Percentiles rank a stretch among this genome's conserved stretches.
These are phyloP conservation scores for Orycteropus afer DNA, from an alignment of 2,113 vertebrate species.

Conservation along the genomic window DNA sequence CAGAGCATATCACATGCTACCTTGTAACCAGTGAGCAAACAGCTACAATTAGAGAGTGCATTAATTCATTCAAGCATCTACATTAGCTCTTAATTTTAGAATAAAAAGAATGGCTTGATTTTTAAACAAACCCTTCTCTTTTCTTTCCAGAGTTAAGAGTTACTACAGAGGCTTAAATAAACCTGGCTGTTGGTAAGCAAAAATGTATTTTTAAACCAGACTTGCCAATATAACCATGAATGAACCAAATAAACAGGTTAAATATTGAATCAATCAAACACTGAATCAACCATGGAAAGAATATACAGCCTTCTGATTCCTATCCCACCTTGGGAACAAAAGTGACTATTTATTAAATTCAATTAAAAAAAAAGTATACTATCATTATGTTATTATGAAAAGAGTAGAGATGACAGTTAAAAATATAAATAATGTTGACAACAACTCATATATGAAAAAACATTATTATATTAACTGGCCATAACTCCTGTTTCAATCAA, in stretches of 20 bases:
- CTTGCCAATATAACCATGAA: not conserved
- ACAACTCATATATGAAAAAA: slow-evolving; percentile 53
- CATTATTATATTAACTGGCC: not conserved
- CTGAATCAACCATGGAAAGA: not conserved
- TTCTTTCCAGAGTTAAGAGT: not conserved
- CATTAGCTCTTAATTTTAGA: not conserved
- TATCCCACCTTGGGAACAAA: not conserved
- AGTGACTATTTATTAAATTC: slow-evolving; percentile 31
- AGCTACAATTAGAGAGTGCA: not conserved
- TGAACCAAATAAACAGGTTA: slow-evolving; percentile 29
- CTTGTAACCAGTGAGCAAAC: not conserved
- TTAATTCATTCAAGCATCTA: slow-evolving; percentile 43
- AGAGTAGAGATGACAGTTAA: not conserved
- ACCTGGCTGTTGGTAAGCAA: not conserved
- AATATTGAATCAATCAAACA: slow-evolving; percentile 12
- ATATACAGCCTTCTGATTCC: not conserved
- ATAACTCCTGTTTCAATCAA: slow-evolving; percentile 27
- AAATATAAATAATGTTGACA: slow-evolving; percentile 33
- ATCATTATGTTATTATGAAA: slow-evolving; percentile 1
- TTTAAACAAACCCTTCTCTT: not conserved
- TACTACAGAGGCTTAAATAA: not conserved
- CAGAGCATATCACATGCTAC: not conserved
- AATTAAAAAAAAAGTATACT: not conserved
- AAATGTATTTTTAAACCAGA: slow-evolving; percentile 6
- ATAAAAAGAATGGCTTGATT: slow-evolving; percentile 6